Evolutionary conservation across 2,797 vertebrate species (phyloP), one percentile per base, ranked within the genome.

Genomic region (Triplophysa bombifrons): DNA sequence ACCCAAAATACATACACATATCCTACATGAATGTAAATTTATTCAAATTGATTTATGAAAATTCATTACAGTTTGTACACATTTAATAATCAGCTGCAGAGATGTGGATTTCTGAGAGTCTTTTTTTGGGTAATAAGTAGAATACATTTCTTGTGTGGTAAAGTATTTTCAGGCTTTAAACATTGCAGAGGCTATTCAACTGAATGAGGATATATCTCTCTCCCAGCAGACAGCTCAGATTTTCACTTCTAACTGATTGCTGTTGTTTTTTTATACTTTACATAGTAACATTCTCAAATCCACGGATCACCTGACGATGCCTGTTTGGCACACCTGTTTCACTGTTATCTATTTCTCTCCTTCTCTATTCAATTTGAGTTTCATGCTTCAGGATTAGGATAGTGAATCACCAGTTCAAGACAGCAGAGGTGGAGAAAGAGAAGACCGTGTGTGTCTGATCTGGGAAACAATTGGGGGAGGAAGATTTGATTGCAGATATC

Each of bases 401-500:
- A 55, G 12, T 41, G 30, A 46, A n/a, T 67, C 30, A 22, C 44
- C 27, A 4, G 1, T 69, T 69, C 20, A 51, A 70, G 44, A 53
- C n/a, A 53, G 46, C 46, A 51, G 27, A 63, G 44, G n/a, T 41
- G 27, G 34, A 77, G 25, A 77, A 61, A 77, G 44, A 63, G 14
- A n/a, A 20, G 3, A 46, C 25, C 19, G 16, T 68, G n/a, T 69
- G 20, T 11, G 22, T 75, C 30, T 66, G 17, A 69, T 8, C 60
- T 44, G 48, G 16, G 7, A 16, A 14, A 51, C 41, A 77, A 12
- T 38, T 27, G 53, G 41, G 53, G 41, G 64, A 5, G 20, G 68
- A 63, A 55, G 38, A 68, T 64, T 44, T 46, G 55, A 38, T 65
- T 81, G 50, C 63, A 74, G 65, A 58, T 44, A 75, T 71, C 41